These are phyloP conservation scores for Numida meleagris DNA, from an alignment of 2,113 vertebrate species.

Conservation along the genomic window DNA sequence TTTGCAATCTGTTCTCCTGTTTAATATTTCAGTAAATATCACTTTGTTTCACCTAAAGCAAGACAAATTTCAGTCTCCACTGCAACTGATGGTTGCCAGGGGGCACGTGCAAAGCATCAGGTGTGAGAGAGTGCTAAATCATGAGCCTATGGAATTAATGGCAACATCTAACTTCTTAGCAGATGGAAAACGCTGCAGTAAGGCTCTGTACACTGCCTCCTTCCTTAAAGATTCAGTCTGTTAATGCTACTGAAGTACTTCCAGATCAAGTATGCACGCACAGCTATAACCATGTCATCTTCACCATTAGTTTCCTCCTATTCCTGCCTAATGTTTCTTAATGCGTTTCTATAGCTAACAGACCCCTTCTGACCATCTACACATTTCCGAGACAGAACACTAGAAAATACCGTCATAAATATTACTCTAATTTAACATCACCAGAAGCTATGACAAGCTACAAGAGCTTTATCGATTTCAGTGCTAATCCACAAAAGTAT, in stretches of 20 bases:
- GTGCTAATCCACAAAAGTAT: conserved; percentile 6
- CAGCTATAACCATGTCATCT: background rate
- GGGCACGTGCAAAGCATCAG: conserved; percentile 60
- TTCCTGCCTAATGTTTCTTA: fast-evolving
- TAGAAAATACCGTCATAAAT: background rate
- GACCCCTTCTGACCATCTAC: background rate
- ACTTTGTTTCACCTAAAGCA: conserved; percentile 77
- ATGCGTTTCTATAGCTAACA: background rate
- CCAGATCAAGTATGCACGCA: background rate
- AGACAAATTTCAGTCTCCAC: conserved; percentile 73
- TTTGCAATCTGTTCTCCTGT: conserved; percentile 77
- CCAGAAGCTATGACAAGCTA: background rate
- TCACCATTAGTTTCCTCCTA: background rate
- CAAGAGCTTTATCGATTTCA: conserved; percentile 20
- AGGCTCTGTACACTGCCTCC: background rate
- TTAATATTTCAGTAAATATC: conserved; percentile 79
- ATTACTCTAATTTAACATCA: conserved; percentile 10
- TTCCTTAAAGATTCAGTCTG: conserved; percentile 16
- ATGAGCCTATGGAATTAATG: conserved; percentile 62
- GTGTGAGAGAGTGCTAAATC: conserved; percentile 66
- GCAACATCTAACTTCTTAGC: conserved; percentile 47
- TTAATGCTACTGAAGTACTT: background rate
- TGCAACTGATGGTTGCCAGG: conserved; percentile 60
- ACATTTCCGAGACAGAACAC: background rate
- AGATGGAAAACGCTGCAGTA: conserved; percentile 63